These are phyloP conservation scores for Polydrusus tereticollis DNA, from an alignment of 2,888 invertebrate genomes.

Conservation along the genomic window DNA sequence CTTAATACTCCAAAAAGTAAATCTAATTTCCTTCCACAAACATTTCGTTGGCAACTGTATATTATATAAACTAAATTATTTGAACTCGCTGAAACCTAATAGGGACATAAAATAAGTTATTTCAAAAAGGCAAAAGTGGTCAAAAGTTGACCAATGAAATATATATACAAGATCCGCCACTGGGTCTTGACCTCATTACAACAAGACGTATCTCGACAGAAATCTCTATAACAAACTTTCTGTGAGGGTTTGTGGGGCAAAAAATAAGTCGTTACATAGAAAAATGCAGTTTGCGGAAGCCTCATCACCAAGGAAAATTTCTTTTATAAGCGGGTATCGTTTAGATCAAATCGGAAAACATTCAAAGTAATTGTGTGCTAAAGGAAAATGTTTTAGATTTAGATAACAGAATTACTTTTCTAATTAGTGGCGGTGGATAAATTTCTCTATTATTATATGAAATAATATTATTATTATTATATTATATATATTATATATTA, in stretches of 20 bases:
- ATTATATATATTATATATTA: too few relatives aligned
- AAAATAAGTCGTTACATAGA: background rate
- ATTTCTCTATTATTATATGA: too few relatives aligned
- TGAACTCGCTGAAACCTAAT: too few relatives aligned
- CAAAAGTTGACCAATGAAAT: too few relatives aligned
- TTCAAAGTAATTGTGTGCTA: background rate
- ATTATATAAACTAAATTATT: too few relatives aligned
- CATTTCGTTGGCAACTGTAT: too few relatives aligned
- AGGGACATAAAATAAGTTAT: too few relatives aligned
- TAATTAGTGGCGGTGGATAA: background rate
- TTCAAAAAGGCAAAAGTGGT: too few relatives aligned
- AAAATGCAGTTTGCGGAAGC: background rate
- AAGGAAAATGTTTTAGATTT: too few relatives aligned
- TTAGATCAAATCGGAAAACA: background rate
- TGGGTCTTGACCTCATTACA: background rate
- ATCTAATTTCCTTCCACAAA: too few relatives aligned
- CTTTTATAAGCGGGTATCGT: background rate
- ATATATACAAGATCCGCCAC: background rate
- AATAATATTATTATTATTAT: too few relatives aligned
- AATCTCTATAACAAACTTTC: background rate
- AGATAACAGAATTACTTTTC: background rate
- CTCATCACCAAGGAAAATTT: background rate
- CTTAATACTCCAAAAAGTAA: too few relatives aligned
- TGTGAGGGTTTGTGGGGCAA: background rate
- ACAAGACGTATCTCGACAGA: background rate